Conservation (phyloP, 35 echinoderm and acorn worm species). For the Apostichopus parvimensis region DNA sequence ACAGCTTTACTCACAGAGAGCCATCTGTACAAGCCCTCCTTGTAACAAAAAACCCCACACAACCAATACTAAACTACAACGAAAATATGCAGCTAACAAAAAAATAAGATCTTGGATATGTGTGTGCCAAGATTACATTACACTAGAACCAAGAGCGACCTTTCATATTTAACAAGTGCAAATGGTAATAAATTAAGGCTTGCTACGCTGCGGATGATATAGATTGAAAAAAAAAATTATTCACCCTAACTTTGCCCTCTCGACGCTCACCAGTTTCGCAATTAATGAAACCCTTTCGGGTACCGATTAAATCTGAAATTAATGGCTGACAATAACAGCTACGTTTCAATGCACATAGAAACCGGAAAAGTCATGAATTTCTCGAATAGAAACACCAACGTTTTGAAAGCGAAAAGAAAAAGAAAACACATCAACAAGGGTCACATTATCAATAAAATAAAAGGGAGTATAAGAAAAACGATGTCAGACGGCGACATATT, state of each 20-base stretch:
- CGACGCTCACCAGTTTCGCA: conserved; percentile 19
- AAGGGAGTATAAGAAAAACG: conserved; percentile 36
- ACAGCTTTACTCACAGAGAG: conserved; percentile 30
- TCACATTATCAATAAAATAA: conserved; percentile 49
- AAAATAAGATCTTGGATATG: conserved; percentile 51
- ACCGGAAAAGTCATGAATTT: conserved; percentile 15
- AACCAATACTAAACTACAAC: conserved; percentile 24
- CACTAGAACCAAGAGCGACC: conserved; percentile 47
- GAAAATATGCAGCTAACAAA: conserved; percentile 48
- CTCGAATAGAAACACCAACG: conserved; percentile 13
- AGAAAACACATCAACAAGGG: conserved; percentile 27
- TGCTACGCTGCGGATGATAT: conserved; percentile 49
- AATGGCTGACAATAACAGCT: conserved; percentile 29
- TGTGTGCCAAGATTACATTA: conserved; percentile 54
- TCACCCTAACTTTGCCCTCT: conserved; percentile 45
- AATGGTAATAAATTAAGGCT: conserved; percentile 62
- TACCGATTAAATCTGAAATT: conserved; percentile 3
- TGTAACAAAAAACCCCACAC: conserved; percentile 22
- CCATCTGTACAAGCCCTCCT: conserved; percentile 33
- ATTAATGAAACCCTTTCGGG: conserved; percentile 51
- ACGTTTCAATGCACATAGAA: conserved; percentile 6
- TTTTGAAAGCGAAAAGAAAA: conserved; percentile 26
- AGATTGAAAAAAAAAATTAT: conserved; percentile 37
- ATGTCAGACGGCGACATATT: conserved; percentile 46
- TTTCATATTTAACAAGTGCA: conserved; percentile 63